These are phyloP conservation scores for Sitodiplosis mosellana DNA, from an alignment of 1,140 invertebrate species.

Conservation along the genomic window DNA sequence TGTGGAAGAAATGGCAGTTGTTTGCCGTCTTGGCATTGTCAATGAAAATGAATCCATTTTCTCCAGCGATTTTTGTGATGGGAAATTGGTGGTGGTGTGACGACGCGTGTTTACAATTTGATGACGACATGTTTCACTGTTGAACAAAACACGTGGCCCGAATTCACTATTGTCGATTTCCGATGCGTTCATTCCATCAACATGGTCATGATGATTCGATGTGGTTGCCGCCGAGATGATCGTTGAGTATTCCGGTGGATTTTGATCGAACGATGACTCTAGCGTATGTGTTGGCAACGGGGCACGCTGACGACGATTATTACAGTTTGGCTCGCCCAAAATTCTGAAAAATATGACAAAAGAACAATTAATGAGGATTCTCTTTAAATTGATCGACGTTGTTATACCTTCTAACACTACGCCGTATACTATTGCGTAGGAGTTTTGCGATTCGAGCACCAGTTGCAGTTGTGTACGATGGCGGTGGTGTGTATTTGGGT, in stretches of 20 bases:
- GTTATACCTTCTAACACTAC: slow-evolving; percentile 50
- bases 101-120: slow-evolving; percentile 8
- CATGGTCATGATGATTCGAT: slow-evolving; percentile 10
- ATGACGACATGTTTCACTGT: slow-evolving; percentile 5
- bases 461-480: slow-evolving; percentile 78
- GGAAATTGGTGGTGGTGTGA: not conserved
- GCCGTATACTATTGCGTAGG: slow-evolving; percentile 55
- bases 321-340: slow-evolving; percentile 14
- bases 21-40: too few relatives aligned
- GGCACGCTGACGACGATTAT: slow-evolving; percentile 13
- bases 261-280: slow-evolving; percentile 22
- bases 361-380: not conserved
- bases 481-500: slow-evolving; percentile 82
- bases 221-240: slow-evolving; percentile 27
- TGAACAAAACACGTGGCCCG: slow-evolving; percentile 8
- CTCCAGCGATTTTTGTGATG: too few relatives aligned
- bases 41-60: too few relatives aligned
- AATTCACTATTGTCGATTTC: slow-evolving; percentile 8
- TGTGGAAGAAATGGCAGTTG: not conserved
- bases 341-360: slow-evolving; percentile 9
- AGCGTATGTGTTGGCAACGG: slow-evolving; percentile 7
- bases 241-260: slow-evolving; percentile 35
- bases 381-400: not conserved
- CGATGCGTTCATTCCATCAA: slow-evolving; percentile 5
- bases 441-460: slow-evolving; percentile 63